Evolutionary conservation across 30 jellyfish, hydroid and myxozoan genomes (phyloP).

Genomic region (Chrysaora quinquecirrha): DNA sequence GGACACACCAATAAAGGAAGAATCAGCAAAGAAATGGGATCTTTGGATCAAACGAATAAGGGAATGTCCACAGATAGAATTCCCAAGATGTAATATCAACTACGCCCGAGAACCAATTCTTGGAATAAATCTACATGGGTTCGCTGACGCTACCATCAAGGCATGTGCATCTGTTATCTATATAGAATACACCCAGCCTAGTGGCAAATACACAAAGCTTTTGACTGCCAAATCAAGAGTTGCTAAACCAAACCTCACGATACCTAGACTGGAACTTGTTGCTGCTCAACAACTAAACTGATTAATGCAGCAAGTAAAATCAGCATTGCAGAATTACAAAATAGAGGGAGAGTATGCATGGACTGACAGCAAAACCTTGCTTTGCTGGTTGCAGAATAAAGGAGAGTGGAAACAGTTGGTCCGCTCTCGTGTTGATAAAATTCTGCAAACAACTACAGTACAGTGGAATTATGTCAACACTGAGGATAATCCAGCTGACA

Average conservation of each 20-base stretch:
- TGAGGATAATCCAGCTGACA: constrained; percentile 40
- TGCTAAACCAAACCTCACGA: constrained; percentile 13
- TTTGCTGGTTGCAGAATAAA: no score
- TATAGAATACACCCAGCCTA: no score
- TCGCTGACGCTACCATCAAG: not conserved
- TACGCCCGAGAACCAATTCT: constrained; percentile 2
- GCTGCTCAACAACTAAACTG: not conserved
- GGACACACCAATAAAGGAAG: constrained; percentile 34
- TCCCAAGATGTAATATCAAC: no score
- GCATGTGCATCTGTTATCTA: constrained; percentile 11
- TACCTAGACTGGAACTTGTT: constrained; percentile 23
- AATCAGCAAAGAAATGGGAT: not conserved
- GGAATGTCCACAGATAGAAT: not conserved
- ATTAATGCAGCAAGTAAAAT: constrained; percentile 7
- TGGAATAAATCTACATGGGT: not conserved
- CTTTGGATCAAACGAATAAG: not conserved
- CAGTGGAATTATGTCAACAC: constrained; percentile 25
- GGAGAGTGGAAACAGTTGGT: constrained; percentile 19
- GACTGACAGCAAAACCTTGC: no score
- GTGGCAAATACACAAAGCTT: constrained; percentile 9
- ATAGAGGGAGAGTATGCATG: no score
- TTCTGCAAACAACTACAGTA: not conserved
- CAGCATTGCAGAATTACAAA: no score
- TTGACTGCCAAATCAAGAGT: constrained; percentile 27
- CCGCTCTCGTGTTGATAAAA: not conserved